Percentiles rank a stretch among this genome's conserved stretches.
Conservation (phyloP, 2,797 vertebrate genomes). For the Myioborus melanocephalus region DNA sequence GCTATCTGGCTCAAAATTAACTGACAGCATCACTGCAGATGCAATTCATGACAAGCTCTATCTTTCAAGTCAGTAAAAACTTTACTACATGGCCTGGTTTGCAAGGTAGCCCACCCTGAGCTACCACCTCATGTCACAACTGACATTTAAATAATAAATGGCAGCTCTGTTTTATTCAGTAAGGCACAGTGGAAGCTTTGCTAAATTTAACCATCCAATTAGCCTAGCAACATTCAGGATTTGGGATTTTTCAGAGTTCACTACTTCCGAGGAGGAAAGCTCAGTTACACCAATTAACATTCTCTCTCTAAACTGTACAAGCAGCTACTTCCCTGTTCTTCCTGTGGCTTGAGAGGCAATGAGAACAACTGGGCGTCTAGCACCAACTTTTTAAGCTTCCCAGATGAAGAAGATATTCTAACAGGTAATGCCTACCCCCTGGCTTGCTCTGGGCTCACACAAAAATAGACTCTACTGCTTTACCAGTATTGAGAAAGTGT, state of each 20-base stretch:
- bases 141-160: slow-evolving; percentile 35
- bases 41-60: slow-evolving; percentile 11
- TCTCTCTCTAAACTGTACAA: background rate
- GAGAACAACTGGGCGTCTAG: background rate
- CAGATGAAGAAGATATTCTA: background rate
- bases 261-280: background rate
- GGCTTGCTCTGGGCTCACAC: background rate
- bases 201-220: slow-evolving; percentile 59
- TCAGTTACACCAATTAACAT: slow-evolving; percentile 5
- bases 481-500: background rate
- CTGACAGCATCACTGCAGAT: slow-evolving; percentile 5
- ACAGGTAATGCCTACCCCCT: background rate
- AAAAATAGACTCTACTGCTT: background rate
- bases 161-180: background rate
- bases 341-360: background rate
- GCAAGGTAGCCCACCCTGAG: background rate
- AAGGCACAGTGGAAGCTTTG: background rate
- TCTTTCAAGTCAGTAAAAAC: slow-evolving; percentile 29
- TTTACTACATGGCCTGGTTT: background rate
- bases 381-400: background rate
- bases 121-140: background rate
- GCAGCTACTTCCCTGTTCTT: background rate
- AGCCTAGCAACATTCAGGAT: slow-evolving; percentile 1
- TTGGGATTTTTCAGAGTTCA: slow-evolving; percentile 16
- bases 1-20: slow-evolving; percentile 43